phyloP scores from a whole-genome alignment of 2,888 invertebrate genomes.

The Caenorhabditis angaria region DNA sequence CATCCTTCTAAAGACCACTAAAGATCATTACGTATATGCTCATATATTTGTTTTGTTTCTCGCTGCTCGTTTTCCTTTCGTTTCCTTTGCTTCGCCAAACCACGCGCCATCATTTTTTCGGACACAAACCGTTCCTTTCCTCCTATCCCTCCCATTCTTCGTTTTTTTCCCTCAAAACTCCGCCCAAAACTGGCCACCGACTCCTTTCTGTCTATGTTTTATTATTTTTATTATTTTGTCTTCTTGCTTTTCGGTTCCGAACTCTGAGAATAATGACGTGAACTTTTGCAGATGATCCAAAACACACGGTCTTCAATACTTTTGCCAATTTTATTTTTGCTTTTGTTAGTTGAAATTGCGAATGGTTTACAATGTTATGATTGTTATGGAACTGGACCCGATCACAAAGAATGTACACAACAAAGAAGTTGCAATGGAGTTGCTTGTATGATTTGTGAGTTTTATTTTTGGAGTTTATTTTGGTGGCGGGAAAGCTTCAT shows the following conservation, averaged over 20 bases:
- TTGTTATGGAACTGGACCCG: slow-evolving; percentile 61
- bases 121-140: not conserved
- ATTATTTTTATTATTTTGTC: not conserved
- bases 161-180: not conserved
- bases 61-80: not conserved
- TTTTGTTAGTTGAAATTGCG: not conserved
- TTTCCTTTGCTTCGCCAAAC: not conserved
- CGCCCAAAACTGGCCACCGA: not conserved
- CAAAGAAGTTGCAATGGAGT: slow-evolving; percentile 59
- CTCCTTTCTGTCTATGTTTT: not conserved
- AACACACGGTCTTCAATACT: no score
- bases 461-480: not conserved
- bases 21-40: slow-evolving; percentile 1
- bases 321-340: slow-evolving; percentile 3
- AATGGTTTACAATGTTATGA: slow-evolving; percentile 58
- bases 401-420: slow-evolving; percentile 57
- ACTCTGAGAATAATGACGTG: not conserved
- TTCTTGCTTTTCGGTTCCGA: no score
- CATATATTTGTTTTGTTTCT: slow-evolving; percentile 2
- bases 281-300: not conserved
- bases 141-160: no score
- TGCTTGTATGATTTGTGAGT: slow-evolving; percentile 65
- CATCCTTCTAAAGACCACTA: slow-evolving; percentile 4
- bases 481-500: no score
- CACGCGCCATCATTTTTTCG: no score